Base-by-base conservation (phyloP, 2,888 invertebrate species). In the Physocephala rufipes region DNA sequence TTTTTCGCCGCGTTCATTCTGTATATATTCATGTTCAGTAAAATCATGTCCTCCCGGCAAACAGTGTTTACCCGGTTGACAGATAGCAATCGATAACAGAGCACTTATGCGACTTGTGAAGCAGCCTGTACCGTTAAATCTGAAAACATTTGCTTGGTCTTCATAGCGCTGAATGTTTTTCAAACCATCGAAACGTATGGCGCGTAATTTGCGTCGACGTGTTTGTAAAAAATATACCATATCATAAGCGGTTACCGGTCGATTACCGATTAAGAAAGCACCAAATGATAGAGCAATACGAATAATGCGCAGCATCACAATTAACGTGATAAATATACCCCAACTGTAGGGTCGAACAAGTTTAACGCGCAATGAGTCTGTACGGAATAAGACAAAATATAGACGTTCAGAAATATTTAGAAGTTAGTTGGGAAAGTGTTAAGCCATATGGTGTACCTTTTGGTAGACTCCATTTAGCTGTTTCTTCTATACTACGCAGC, bases 401-500 rank as follows among this genome's bases (percentile, higher is more conserved):
- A 24, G n/a, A 24, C 5, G 5, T 5, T 19, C 58, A 58, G 58
- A 58, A 3, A 26, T 24, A 58, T 12, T 24, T 13, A 21, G 28
- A n/a, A 7, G 9, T 49, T 15, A 19, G 1, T 12, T 9, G 53
- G 28, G 21, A 19, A 30, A 26, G 15, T 7, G 13, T 19, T 12
- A 59, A 70, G 74, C n/a, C n/a, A n/a, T n/a, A n/a, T n/a, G n/a
- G n/a, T n/a, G 74, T 67, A 85, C 84, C 81, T 65, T 80, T 79
- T 2, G 85, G 84, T 67, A 86, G 75, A 76, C 85, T 84, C 86
- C 86, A 86, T 75, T 82, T 85, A 16, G 85, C 83, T 15, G 85
- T 85, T 36, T 84, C 81, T 75, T 86, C 85, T 55, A 86, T 68
- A 55, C 81, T 72, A 26, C 80, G 78, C 13, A 86, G 70, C 0